These are phyloP conservation scores for Microplitis mediator DNA, from an alignment of 1,140 invertebrate genomes.

Conservation along the genomic window DNA sequence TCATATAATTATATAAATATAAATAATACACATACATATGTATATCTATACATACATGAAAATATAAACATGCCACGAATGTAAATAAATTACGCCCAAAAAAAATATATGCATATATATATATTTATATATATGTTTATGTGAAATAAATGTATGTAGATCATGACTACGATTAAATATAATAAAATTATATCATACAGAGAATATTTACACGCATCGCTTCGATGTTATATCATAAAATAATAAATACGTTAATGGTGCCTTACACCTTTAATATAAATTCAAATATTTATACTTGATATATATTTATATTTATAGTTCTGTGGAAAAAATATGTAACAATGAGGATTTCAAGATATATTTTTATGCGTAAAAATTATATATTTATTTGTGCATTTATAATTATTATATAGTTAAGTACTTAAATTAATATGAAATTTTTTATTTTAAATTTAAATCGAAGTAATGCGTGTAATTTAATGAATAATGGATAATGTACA, in stretches of 20 bases:
- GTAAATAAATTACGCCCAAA: no score
- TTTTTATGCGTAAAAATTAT: no score
- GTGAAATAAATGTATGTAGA: conserved; percentile 13
- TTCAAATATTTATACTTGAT: background rate
- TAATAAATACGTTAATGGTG: conserved; percentile 12
- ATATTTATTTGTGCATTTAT: no score
- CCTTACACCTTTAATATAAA: conserved; percentile 16
- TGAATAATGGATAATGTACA: no score
- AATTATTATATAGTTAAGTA: no score
- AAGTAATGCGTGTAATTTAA: no score
- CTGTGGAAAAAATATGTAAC: no score
- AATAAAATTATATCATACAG: background rate
- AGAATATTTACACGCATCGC: background rate
- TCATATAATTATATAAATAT: background rate
- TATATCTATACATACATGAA: no score
- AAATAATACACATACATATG: no score
- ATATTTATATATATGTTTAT: background rate
- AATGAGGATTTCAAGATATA: no score
- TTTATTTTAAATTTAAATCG: no score
- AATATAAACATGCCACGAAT: no score
- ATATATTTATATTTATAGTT: background rate
- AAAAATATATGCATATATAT: background rate
- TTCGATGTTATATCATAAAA: background rate
- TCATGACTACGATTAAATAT: background rate
- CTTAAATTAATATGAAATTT: background rate